Percentiles rank a stretch among this genome's conserved stretches.
phyloP scores from a whole-genome alignment of 1,140 invertebrate species.

The Procambarus clarkii region DNA sequence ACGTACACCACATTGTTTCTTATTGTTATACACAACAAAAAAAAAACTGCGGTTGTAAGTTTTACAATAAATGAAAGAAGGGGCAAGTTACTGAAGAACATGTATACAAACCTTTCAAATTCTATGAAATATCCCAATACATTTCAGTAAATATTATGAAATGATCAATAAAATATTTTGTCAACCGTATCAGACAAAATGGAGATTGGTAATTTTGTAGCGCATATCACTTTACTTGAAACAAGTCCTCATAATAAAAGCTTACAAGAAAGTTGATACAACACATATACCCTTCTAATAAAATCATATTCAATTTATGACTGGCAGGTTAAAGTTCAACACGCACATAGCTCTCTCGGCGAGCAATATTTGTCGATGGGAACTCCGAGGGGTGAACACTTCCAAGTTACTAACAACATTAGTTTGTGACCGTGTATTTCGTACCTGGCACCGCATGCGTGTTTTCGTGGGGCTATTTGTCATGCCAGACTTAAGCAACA shows the following conservation, averaged over 20 bases:
- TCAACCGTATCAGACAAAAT: not conserved
- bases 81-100: not conserved
- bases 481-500: not conserved
- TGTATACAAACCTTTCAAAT: not conserved
- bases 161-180: not conserved
- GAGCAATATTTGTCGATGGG: slow-evolving; percentile 32
- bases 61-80: not conserved
- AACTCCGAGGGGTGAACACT: slow-evolving; percentile 15
- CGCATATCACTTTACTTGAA: not conserved
- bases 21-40: not conserved
- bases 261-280: not conserved
- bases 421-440: slow-evolving; percentile 42
- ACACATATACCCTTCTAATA: not conserved
- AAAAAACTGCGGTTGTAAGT: not conserved
- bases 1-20: not conserved
- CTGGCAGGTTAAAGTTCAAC: slow-evolving; percentile 45
- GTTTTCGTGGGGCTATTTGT: not conserved
- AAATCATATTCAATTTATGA: slow-evolving; percentile 38
- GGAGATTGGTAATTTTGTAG: not conserved
- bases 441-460: not conserved
- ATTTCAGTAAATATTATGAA: not conserved
- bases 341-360: slow-evolving; percentile 56
- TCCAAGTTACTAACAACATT: slow-evolving; percentile 7
- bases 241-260: not conserved
- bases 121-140: not conserved